Evolutionary conservation across 2,888 invertebrate genomes (phyloP), one percentile per base, ranked within the genome.

Genomic region (Drosophila sordidula): DNA sequence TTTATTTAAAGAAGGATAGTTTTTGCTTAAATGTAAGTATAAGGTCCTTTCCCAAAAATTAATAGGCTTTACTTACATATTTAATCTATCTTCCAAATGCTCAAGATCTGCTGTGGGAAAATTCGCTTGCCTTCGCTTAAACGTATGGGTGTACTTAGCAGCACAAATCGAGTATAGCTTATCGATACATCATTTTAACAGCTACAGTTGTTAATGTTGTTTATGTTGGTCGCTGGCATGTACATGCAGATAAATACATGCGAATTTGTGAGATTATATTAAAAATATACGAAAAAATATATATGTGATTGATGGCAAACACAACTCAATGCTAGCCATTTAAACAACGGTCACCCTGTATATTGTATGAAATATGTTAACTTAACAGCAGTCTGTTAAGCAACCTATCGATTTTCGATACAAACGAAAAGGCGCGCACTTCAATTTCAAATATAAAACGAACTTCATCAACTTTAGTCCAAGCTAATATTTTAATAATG

Each of bases 401-500:
- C 34, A 36, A 36, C 4, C 26, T 42, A 42, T 62, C 14, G 34
- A 61, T 16, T 26, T 4, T 26, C 16, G 41, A 62, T 25, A 47
- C 5, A n/a, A n/a, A 1, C 14, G 4, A 6, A 5, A 22, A 12
- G 9, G 16, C 49, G 54, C 55, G 25, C 9, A 16, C 39, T 72
- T 44, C 11, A 59, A 67, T 42, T 29, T 45, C 0, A 12, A 54
- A 59, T 14, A 32, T 45, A 8, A 34, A 49, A 45, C 9, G 14
- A 69, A 22, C 5, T 18, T 12, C 14, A 32, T 22, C 16, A 26
- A 8, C 26, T 34, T 36, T 12, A 12, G 25, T 42, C 14, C 36
- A 47, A 29, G 25, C 12, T 55, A 58, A 42, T 18, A 49, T 63
- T 70, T 56, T 39, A 46, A 50, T 57, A 61, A 49, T 47, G 49